These are phyloP conservation scores for Drosophila willistoni DNA, from an alignment of 1,140 invertebrate genomes.

Conservation along the genomic window DNA sequence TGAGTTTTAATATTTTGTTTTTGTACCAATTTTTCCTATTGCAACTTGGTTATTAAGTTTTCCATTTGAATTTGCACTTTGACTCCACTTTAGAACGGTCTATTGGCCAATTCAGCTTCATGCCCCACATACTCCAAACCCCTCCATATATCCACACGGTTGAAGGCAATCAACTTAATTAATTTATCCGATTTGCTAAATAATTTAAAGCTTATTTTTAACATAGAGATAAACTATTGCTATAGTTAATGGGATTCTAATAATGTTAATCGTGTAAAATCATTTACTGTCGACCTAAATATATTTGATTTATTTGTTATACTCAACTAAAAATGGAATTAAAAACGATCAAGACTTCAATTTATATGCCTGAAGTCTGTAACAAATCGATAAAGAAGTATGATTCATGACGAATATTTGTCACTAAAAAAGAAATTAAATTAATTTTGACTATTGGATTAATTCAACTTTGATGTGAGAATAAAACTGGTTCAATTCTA, in stretches of 20 bases:
- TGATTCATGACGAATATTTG: too few species aligned
- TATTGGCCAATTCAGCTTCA: background rate
- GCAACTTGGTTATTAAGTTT: slow-evolving; percentile 43
- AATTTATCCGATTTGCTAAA: slow-evolving; percentile 27
- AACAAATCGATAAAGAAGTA: too few species aligned
- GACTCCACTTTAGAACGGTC: slow-evolving; percentile 47
- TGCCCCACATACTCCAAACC: background rate
- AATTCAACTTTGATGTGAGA: too few species aligned
- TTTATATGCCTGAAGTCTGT: too few species aligned
- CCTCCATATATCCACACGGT: slow-evolving; percentile 5
- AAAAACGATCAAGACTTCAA: too few species aligned
- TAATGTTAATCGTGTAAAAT: background rate
- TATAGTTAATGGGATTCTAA: slow-evolving; percentile 9
- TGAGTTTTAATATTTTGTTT: background rate
- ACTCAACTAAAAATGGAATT: too few species aligned
- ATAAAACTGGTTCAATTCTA: too few species aligned
- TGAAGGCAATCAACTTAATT: slow-evolving; percentile 52
- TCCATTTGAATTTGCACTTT: slow-evolving; percentile 50
- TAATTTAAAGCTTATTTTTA: background rate
- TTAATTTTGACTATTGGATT: too few species aligned
- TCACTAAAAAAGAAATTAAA: too few species aligned
- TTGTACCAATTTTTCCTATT: slow-evolving; percentile 25
- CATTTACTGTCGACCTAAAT: too few species aligned
- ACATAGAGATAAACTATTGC: background rate
- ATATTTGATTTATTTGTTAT: too few species aligned